Base-by-base conservation (phyloP, 2,113 vertebrate genomes). In the Chlorodrepanis virens region DNA sequence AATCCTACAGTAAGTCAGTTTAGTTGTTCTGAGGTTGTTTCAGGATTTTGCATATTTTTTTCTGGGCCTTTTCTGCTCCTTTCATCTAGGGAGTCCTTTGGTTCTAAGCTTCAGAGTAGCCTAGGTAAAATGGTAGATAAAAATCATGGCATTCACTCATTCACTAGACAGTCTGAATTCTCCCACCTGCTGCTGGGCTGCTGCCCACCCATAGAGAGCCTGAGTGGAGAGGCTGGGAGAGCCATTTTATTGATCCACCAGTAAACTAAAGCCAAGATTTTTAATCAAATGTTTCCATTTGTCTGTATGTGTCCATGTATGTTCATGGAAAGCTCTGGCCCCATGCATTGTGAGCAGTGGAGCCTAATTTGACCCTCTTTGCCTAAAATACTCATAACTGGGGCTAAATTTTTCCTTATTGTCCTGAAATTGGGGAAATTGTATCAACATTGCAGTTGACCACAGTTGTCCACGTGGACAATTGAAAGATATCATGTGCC, bases 1-100 rank as follows among this genome's bases (percentile, higher is more conserved):
- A 98, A 97, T 96, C 83, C 94, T 97, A 54, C 85, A 94, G 82
- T 96, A 96, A 94, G 74, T 95, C 84, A 75, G n/a, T 77, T 92
- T 64, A 91, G 91, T 67, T 91, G 75, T 93, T 95, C 95, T 96
- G 59, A 77, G 12, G 21, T 37, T 70, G 10, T 54, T 90, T 83
- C 21, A 91, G 52, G 53, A 63, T 60, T 52, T n/a, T 56, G 27
- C 44, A 31, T 40, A 17, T 27, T 60, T 85, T 81, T 85, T 75
- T 4, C 6, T 20, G 5, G 0, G 3, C 49, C 37, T 8, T 76
- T 31, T 10, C 67, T 7, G 3, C 5, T 83, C 8, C 11, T 85
- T 87, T 76, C 39, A 60, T 71, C 37, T 74, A 57, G 44, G 83
- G 83, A 83, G 39, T 83, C 75, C 69, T 95, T 94, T 91, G 83